Percentiles rank a stretch among this genome's conserved stretches.
These are phyloP conservation scores for Odontophorus gujanensis DNA, from an alignment of 2,113 vertebrate species.

Conservation along the genomic window DNA sequence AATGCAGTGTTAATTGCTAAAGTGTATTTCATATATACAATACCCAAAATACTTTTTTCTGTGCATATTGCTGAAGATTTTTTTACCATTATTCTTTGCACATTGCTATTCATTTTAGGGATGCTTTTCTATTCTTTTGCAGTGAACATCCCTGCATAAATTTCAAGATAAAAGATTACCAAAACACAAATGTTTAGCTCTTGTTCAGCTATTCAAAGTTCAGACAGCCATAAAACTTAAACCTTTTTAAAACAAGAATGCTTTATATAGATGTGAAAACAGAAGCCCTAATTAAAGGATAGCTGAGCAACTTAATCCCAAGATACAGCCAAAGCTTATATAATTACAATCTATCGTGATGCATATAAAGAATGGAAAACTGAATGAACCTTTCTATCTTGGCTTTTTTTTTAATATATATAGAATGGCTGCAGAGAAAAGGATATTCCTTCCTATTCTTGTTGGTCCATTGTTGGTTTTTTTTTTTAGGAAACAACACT, in stretches of 20 bases:
- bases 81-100: neutral
- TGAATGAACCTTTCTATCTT: neutral
- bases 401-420: neutral
- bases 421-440: neutral
- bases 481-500: constrained; percentile 33
- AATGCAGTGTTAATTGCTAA: neutral
- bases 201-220: neutral
- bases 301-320: neutral
- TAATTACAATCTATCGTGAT: neutral
- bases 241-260: neutral
- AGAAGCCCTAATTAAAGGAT: neutral
- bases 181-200: constrained; percentile 6
- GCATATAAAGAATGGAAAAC: neutral
- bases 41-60: neutral
- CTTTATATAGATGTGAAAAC: neutral
- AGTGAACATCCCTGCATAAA: neutral
- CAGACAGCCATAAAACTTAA: neutral
- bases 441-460: constrained; percentile 1
- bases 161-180: neutral
- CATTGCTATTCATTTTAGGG: neutral
- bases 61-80: neutral
- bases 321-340: neutral
- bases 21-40: neutral
- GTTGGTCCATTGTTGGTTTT: fast-evolving
- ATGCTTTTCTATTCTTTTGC: neutral